Evolutionary conservation across 2,888 invertebrate genomes (phyloP), one percentile per base, ranked within the genome.

Genomic region (Eledona agricola): DNA sequence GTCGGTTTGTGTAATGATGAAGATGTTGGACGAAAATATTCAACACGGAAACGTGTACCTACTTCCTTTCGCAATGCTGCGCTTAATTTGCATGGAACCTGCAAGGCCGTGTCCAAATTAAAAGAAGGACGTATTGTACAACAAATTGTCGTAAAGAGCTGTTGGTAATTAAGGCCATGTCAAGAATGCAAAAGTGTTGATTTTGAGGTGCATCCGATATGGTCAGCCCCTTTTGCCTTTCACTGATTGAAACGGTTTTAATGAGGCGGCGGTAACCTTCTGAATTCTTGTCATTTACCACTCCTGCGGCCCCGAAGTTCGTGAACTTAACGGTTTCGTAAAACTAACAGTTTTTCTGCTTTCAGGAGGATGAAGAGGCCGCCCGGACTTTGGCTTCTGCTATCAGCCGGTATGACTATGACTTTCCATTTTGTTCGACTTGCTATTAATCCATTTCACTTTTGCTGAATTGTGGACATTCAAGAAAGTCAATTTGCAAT

Each of bases 311-410:
- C 4, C 13, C 6, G 23, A 15, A 28, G 22, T 22, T 9, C 22
- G 25, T 49, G 22, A 12, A 32, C 13, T n/a, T n/a, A 29, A 37
- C 5, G 17, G n/a, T 31, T 45, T 25, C 4, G 35, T 11, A 25
- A 3, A 2, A 19, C 4, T 19, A 19, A 19, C 20, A 19, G 16
- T 43, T 57, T 59, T 60, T 57, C 59, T 71, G 70, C 62, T 71
- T 72, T 19, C 68, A 73, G 72, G 67, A 77, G 64, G 58, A 81
- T 81, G 81, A 80, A 75, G 72, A 77, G 77, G 70, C 78, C 75
- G 45, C 70, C 77, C 70, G 79, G 78, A 71, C 73, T 79, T 69
- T 81, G 81, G 81, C 74, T 79, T 63, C 74, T 80, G 19, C 70
- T 80, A 66, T 76, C 79, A 70, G 77, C 79, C 72, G 81, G 81